Percentiles rank a stretch among this genome's conserved stretches.
Conservation (phyloP, 2,113 vertebrate genomes). For the Chlorocebus sabaeus region DNA sequence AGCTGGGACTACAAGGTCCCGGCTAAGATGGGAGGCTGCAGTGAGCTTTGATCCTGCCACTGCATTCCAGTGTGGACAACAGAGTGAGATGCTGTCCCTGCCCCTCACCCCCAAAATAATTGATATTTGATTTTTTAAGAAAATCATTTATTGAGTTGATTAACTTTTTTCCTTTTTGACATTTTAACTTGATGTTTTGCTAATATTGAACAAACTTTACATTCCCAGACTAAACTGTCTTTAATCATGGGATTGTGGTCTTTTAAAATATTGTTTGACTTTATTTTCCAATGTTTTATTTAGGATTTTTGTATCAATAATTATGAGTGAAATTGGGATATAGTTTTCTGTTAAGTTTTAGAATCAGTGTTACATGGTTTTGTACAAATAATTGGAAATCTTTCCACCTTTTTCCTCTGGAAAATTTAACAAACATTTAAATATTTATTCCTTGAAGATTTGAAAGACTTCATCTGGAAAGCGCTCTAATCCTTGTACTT, state of each 20-base stretch:
- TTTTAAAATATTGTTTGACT: conserved; percentile 11
- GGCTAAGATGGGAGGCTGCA: no score
- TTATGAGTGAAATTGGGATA: background rate
- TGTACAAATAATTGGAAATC: background rate
- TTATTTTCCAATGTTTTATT: background rate
- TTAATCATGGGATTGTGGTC: background rate
- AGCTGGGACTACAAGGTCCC: no score
- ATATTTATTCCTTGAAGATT: background rate
- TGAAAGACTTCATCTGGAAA: background rate
- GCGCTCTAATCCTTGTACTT: background rate
- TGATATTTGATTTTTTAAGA: background rate
- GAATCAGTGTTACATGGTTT: background rate
- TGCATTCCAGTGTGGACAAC: no score
- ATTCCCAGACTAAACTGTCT: background rate
- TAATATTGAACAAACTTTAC: background rate
- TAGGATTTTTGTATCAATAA: conserved; percentile 1
- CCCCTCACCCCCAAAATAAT: no score
- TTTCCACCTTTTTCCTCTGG: background rate
- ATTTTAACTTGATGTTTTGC: background rate
- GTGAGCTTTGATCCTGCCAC: no score
- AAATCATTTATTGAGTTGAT: background rate
- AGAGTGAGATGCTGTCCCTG: no score
- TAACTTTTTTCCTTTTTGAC: background rate
- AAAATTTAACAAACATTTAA: background rate
- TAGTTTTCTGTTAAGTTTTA: conserved; percentile 1